Base-by-base conservation (phyloP, 2,888 invertebrate species). In the Digitonthophagus gazella region DNA sequence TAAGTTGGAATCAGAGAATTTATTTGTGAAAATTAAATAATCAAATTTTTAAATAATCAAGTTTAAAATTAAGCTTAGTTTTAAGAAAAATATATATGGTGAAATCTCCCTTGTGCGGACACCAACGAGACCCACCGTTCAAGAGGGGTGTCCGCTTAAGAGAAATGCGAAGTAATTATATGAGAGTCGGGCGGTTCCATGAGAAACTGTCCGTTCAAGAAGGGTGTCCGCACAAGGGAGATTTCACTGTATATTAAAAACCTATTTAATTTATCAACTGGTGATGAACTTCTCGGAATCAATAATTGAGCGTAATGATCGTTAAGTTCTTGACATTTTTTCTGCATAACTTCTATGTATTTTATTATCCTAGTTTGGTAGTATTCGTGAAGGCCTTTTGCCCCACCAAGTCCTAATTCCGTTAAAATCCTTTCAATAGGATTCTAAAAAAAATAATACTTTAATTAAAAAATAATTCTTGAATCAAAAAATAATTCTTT, bases 401-500 rank as follows among this genome's bases (percentile, higher is more conserved):
- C 82, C 16, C 88, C 87, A 44, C 89, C 89, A 28, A 89, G 77
- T 0, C 88, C 88, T 74, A 86, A 84, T 79, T 90, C 89, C 64
- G 85, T 82, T 58, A 89, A 83, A 15, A 88, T 87, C 76, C 87
- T 84, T 75, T 89, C 89, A 74, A 88, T 80, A 15, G 84, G 83
- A 79, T 89, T 87, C 89, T 89, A 72, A n/a, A 76, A 76, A 69
- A 69, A 68, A 71, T 67, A 63, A 70, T 15, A 16, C 58, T 15
- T 66, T 44, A 65, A 69, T 20, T 8, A 54, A 4, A 58, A 64
- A n/a, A 56, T 11, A 64, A 18, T 54, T 57, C 3, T 28, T n/a
- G n/a, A n/a, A 64, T 15, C 14, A 14, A 56, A 16, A 18, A 22
- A 20, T 22, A 1, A 20, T 0, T 14, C 15, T 15, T 20, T 58